Evolutionary conservation across 2,113 vertebrate genomes (phyloP).

Genomic region (Prinia subflava): DNA sequence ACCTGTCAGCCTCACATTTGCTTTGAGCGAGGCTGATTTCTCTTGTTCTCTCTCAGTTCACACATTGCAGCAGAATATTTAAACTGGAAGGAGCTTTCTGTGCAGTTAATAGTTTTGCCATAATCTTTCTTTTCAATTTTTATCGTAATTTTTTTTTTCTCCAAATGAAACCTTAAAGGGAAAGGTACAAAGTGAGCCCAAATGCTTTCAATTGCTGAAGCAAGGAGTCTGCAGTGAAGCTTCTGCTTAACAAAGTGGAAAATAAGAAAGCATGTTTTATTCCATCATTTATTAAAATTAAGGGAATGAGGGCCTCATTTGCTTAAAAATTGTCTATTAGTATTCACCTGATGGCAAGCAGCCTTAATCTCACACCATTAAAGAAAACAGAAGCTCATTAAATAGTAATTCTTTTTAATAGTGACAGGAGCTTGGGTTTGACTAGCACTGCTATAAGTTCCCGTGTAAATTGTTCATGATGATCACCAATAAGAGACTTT

Average conservation of each 20-base stretch:
- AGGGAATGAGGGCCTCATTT: slow-evolving; percentile 43
- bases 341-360: slow-evolving; percentile 60
- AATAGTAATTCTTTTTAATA: slow-evolving; percentile 50
- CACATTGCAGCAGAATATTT: background rate
- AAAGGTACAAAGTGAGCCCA: background rate
- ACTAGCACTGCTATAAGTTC: background rate
- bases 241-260: slow-evolving; percentile 14
- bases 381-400: slow-evolving; percentile 62
- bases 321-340: slow-evolving; percentile 46
- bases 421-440: background rate
- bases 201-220: background rate
- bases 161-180: background rate
- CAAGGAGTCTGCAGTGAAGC: background rate
- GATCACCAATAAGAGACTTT: background rate
- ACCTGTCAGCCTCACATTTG: background rate
- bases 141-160: background rate
- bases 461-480: background rate
- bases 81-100: background rate
- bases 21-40: background rate
- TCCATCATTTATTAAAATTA: slow-evolving; percentile 53
- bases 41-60: background rate
- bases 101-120: background rate
- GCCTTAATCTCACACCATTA: slow-evolving; percentile 52
- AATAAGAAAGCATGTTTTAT: slow-evolving; percentile 28
- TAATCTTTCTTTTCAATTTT: background rate